A percentile compares a stretch with the other conserved stretches of the same genome.
Conservation (phyloP, 1,140 invertebrate species). For the Leguminivora glycinivorella region DNA sequence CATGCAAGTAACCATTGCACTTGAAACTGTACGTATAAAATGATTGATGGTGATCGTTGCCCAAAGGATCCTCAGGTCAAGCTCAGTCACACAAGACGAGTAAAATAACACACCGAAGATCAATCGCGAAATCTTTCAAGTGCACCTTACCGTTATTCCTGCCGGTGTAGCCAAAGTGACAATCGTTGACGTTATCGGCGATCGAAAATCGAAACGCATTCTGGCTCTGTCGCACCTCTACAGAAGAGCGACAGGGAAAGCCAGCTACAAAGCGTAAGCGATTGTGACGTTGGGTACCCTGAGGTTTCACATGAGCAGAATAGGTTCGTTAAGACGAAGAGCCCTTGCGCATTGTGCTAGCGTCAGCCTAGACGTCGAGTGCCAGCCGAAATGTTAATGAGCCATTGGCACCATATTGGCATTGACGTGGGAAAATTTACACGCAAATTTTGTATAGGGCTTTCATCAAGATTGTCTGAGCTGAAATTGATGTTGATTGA, state of each 20-base stretch:
- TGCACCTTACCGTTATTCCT: conserved; percentile 21
- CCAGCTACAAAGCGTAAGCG: too few species aligned
- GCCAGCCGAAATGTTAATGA: conserved; percentile 71
- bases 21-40: not conserved
- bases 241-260: too few species aligned
- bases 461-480: not conserved
- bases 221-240: too few species aligned
- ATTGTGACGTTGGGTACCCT: too few species aligned
- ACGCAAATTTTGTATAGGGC: conserved; percentile 13
- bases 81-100: not conserved
- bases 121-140: conserved; percentile 26
- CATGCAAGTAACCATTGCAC: not conserved
- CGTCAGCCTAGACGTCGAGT: conserved; percentile 55
- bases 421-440: conserved; percentile 6
- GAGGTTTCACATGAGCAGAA: conserved; percentile 72
- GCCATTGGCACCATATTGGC: conserved; percentile 41
- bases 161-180: too few species aligned
- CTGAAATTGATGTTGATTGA: too few species aligned
- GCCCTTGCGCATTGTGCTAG: conserved; percentile 65
- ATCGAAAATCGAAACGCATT: too few species aligned
- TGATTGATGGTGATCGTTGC: not conserved
- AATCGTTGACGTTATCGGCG: too few species aligned
- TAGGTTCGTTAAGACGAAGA: conserved; percentile 72
- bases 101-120: conserved; percentile 20
- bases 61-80: conserved; percentile 7